Evolutionary conservation across 2,113 vertebrate species (phyloP), one percentile per base, ranked within the genome.

Genomic region (Isurus oxyrinchus): DNA sequence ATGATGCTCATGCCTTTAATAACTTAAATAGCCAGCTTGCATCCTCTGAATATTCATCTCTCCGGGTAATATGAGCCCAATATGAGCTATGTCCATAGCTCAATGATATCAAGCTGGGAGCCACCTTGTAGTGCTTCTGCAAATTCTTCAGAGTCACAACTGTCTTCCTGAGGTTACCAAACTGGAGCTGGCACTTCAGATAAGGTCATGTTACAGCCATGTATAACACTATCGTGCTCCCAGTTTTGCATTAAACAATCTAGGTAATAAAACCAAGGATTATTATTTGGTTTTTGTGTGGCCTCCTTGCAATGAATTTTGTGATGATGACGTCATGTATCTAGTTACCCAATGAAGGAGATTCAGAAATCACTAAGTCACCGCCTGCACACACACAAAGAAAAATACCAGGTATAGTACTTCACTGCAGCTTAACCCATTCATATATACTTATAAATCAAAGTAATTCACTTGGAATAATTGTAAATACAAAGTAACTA

Each of bases 401-500:
- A 31, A 72, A 72, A 72, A 76, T 35, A 31, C 31, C 11, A 49
- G n/a, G 3, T 95, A 19, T 31, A 49, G 93, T 3, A 53, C 67
- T 55, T 91, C 55, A 13, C 31, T 31, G 31, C 88, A 31, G 57
- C 27, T 59, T 31, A 53, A 95, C 66, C 57, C 13, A 11, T 49
- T 95, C 13, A 53, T 95, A 31, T 31, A 76, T 55, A 69, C 67
- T 31, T 76, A 97, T 97, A 97, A 97, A 98, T 97, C 96, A 97
- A 98, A 97, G 97, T 97, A 96, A 96, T 97, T 40, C 96, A 97
- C 97, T 96, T 96, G 96, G 96, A 96, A 96, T 97, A 96, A 96
- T 96, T 96, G 96, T 96, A 96, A 97, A 44, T 19, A 63, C 21
- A 94, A n/a, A 63, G 61, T 94, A 6, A 63, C 55, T 97, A 96